phyloP scores from a whole-genome alignment of 2,888 invertebrate species.

The Lasioglossum marginatum region DNA sequence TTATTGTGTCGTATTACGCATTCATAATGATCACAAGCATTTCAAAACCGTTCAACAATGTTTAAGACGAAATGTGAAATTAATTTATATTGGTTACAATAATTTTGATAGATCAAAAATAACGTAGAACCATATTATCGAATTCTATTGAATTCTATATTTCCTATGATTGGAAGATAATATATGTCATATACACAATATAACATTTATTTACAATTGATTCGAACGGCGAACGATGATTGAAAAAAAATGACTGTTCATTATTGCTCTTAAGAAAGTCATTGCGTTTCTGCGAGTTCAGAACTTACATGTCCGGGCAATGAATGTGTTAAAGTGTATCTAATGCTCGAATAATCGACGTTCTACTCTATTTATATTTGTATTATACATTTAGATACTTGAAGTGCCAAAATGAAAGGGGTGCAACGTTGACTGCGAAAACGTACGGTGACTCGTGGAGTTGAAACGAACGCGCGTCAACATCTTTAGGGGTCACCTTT shows the following conservation, averaged over 20 bases:
- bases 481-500: not conserved
- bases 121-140: not conserved
- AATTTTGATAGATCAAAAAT: too few species aligned
- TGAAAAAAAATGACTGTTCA: not conserved
- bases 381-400: conserved; percentile 4
- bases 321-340: not conserved
- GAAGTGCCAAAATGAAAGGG: conserved; percentile 48
- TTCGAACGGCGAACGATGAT: not conserved
- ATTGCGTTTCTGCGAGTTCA: not conserved
- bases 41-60: not conserved
- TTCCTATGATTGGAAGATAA: not conserved
- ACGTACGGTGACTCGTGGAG: not conserved
- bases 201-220: not conserved
- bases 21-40: not conserved
- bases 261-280: conserved; percentile 9
- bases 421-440: conserved; percentile 7
- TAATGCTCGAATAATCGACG: conserved; percentile 16
- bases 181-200: too few species aligned
- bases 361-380: conserved; percentile 8
- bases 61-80: not conserved
- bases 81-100: not conserved
- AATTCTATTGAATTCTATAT: not conserved
- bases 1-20: not conserved
- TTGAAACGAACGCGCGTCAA: conserved; percentile 6
- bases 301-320: not conserved